Percentiles rank a stretch among this genome's conserved stretches.
Conservation (phyloP, 2,888 invertebrate genomes). For the Acheta domesticus region DNA sequence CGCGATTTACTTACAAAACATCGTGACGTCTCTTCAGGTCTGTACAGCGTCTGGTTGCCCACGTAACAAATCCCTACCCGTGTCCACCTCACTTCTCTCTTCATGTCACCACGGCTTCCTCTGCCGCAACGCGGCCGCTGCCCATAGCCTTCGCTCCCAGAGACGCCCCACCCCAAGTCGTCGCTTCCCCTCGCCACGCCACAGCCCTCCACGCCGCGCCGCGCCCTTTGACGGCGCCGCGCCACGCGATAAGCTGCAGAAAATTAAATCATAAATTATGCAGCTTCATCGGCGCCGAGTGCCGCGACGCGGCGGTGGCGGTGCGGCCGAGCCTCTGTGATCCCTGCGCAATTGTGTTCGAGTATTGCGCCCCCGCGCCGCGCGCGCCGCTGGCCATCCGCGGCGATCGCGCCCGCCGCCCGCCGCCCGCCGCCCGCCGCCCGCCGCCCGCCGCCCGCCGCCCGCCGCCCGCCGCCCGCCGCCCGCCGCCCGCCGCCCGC, state of each 20-base stretch:
- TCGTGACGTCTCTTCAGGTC: too few relatives aligned
- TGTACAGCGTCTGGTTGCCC: too few relatives aligned
- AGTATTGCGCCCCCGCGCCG: background rate
- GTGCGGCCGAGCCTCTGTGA: background rate
- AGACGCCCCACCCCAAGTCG: too few relatives aligned
- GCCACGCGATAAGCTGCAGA: constrained; percentile 34
- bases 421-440: background rate
- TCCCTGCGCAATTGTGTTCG: background rate
- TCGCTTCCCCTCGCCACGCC: background rate
- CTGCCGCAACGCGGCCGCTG: too few relatives aligned
- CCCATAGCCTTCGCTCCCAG: too few relatives aligned
- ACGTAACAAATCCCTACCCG: too few relatives aligned
- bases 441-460: background rate
- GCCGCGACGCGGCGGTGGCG: background rate
- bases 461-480: background rate
- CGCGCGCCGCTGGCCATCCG: background rate
- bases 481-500: background rate
- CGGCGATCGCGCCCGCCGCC: background rate
- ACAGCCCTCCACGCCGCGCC: background rate
- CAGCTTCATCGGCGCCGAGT: constrained; percentile 32
- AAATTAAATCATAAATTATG: constrained; percentile 38
- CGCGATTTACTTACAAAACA: too few relatives aligned
- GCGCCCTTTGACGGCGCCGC: background rate
- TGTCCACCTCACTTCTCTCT: too few relatives aligned
- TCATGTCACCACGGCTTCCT: too few relatives aligned